Percentiles rank a stretch among this genome's conserved stretches.
Conservation (phyloP, 1,140 invertebrate genomes). For the Lordiphosa collinella region DNA sequence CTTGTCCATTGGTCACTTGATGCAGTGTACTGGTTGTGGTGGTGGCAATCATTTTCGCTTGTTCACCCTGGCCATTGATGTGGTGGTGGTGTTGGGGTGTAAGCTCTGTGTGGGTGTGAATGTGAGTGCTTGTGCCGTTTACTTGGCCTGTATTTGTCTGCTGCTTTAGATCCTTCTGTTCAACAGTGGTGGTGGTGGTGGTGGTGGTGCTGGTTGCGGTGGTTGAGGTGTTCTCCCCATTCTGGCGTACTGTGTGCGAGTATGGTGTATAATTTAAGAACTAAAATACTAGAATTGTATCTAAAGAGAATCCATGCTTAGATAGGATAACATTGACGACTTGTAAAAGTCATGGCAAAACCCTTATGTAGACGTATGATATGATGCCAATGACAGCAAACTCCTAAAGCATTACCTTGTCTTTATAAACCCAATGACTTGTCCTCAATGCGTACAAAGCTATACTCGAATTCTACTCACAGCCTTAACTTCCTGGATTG, state of each 20-base stretch:
- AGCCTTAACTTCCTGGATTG: too few relatives aligned
- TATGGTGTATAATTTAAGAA: not conserved
- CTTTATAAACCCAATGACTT: too few relatives aligned
- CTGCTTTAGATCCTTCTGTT: conserved; percentile 5
- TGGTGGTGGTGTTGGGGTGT: conserved; percentile 9
- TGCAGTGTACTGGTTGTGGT: conserved; percentile 26
- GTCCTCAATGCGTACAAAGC: too few relatives aligned
- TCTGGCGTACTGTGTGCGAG: conserved; percentile 39
- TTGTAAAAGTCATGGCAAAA: too few relatives aligned
- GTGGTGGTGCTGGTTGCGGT: conserved; percentile 28
- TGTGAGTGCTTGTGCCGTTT: conserved; percentile 19
- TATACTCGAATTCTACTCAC: too few relatives aligned
- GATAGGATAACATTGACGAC: too few relatives aligned
- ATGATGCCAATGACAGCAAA: too few relatives aligned
- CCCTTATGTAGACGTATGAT: too few relatives aligned
- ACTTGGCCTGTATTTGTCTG: conserved; percentile 8
- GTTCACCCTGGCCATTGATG: conserved; percentile 19
- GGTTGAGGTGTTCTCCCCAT: conserved; percentile 41
- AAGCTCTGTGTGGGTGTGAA: conserved; percentile 17
- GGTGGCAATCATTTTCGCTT: conserved; percentile 9
- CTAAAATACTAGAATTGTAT: too few relatives aligned
- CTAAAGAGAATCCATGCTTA: too few relatives aligned
- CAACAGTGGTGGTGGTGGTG: conserved; percentile 25
- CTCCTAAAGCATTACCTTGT: too few relatives aligned
- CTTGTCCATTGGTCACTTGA: conserved; percentile 26